These are phyloP conservation scores for Thelaira solivaga DNA, from an alignment of 2,888 invertebrate genomes.

Conservation along the genomic window DNA sequence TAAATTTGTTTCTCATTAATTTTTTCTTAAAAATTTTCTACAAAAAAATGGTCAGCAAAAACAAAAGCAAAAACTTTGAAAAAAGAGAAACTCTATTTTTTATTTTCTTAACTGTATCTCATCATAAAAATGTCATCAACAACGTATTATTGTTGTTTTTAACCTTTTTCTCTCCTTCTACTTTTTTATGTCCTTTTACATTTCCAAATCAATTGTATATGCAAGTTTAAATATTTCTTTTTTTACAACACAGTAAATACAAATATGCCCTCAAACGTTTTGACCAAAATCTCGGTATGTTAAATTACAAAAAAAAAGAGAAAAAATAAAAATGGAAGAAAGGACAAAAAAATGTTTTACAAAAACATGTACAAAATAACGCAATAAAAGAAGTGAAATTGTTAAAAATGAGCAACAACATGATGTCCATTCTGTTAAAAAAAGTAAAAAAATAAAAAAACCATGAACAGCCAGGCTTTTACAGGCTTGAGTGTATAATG, in stretches of 20 bases:
- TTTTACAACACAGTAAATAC: constrained; percentile 39
- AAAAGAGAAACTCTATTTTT: constrained; percentile 12
- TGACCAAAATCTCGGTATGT: constrained; percentile 63
- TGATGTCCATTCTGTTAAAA: constrained; percentile 43
- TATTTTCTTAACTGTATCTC: constrained; percentile 53
- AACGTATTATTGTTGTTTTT: constrained; percentile 63
- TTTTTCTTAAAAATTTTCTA: constrained; percentile 1
- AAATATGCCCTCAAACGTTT: constrained; percentile 61
- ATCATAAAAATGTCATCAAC: constrained; percentile 66
- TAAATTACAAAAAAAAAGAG: constrained; percentile 38
- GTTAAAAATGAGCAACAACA: constrained; percentile 59
- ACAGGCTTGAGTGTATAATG: constrained; percentile 14
- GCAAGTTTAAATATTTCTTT: not conserved
- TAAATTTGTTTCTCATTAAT: constrained; percentile 7
- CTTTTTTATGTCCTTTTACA: not conserved
- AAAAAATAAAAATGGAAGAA: too few species aligned
- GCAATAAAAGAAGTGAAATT: constrained; percentile 59
- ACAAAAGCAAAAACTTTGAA: constrained; percentile 61
- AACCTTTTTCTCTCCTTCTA: constrained; percentile 42
- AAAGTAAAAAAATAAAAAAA: constrained; percentile 1
- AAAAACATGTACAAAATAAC: constrained; percentile 37
- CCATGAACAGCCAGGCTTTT: constrained; percentile 1
- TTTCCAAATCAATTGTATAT: not conserved
- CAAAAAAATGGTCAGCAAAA: constrained; percentile 32
- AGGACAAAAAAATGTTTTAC: too few species aligned